Evolutionary conservation across 2,888 invertebrate species (phyloP), one percentile per base, ranked within the genome.

Genomic region (Willowsia nigromaculata): DNA sequence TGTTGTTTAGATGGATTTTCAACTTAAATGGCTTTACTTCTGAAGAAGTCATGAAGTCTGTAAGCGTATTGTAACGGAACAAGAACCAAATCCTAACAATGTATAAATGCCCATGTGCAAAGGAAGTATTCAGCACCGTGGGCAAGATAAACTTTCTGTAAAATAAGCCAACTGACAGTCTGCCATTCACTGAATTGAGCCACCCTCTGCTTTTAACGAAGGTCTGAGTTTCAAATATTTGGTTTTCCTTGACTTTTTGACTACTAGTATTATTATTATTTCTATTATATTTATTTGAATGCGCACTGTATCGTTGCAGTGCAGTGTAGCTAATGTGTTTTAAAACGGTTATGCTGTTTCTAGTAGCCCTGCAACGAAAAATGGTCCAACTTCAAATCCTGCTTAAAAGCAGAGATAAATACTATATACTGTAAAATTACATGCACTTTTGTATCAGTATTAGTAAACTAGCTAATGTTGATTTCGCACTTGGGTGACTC

Each of bases 401-500:
- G 25, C 27, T 59, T 25, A 59, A 59, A 59, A 5, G 25, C 13
- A 25, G 25, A 56, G 30, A 27, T 13, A 11, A 59, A 15, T 59
- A 59, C 22, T 6, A 27, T 25, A 25, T 27, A 59, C 25, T 25
- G 25, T 59, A 25, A 7, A 2, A 25, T 25, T 62, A 59, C 59
- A 74, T 22, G n/a, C 7, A 22, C 59, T 27, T 15, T 30, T 27
- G 13, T 30, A 59, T 22, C 33, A 15, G 37, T 33, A 65, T 5
- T 37, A 9, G 78, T 30, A 78, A 11, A 74, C 22, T 47, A 22
- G 53, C 33, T 27, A 59, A 37, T 87, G 68, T 68, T 43, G 40
- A 81, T 87, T 88, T 88, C 82, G 87, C 74, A 88, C 74, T 88
- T 88, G 74, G 82, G 82, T 62, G 74, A 83, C 83, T 83, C 82